Base-by-base conservation (phyloP, 2,888 invertebrate species). In the Plagodis dolabraria region DNA sequence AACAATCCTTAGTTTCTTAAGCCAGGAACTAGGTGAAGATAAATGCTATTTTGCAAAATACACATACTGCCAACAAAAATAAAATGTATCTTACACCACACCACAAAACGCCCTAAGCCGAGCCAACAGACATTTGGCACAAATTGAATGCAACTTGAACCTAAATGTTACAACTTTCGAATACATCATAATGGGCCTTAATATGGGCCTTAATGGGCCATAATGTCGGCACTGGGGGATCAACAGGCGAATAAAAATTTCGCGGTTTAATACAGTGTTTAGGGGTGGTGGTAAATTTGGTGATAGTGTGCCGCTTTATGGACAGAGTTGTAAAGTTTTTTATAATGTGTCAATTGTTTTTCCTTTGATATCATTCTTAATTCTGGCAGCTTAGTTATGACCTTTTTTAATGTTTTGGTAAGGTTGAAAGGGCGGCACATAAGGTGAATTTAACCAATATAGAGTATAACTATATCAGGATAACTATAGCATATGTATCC, bases 211-310 rank as follows among this genome's bases (percentile, higher is more conserved):
- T 66, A 68, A 69, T 69, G 60, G 60, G 12, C 47, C 55, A 52
- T 85, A 79, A 85, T 68, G 67, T 59, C 58, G 65, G 68, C 75
- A 71, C 72, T 81, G 75, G 69, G 74, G 76, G 76, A 85, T 88
- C 89, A 89, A 89, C 89, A 89, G 89, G 89, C 89, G 61, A 72
- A 82, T 87, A 53, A 87, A 87, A 88, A 86, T 82, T 69, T 73
- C 60, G 59, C 54, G 66, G 64, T 63, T 70, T 67, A 64, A 67
- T 65, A 64, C 68, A 67, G 64, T 65, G 68, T 67, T 68, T 69
- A 67, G 65, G 67, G 62, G 11, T 47, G 12, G 47, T 33, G 51
- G 66, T 68, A 68, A 64, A 68, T 68, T 61, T 47, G 49, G 56
- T 46, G 58, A 68, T 68, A 59, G 62, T 64, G 60, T 64, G 53